Conservation (phyloP, 92 coral and sea anemone genomes). For the Montipora capitata region DNA sequence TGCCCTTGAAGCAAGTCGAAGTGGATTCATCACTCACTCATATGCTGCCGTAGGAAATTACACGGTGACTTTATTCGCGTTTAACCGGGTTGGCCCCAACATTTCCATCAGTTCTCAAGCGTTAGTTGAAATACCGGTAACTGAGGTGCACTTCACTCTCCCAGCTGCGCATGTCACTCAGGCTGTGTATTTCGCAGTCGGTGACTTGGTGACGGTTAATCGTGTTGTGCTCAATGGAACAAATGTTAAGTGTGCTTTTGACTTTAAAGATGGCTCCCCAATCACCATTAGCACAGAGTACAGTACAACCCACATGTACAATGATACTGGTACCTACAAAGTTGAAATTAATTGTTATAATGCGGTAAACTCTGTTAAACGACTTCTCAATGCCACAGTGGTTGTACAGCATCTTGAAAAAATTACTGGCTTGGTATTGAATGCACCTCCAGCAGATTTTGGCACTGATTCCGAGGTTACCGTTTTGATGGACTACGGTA, state of each 20-base stretch:
- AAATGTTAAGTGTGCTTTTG: slow-evolving; percentile 82
- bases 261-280: slow-evolving; percentile 83
- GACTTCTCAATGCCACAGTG: slow-evolving; percentile 80
- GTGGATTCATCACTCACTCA: slow-evolving; percentile 56
- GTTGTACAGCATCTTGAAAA: slow-evolving; percentile 76
- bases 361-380: slow-evolving; percentile 84
- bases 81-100: slow-evolving; percentile 88
- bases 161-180: slow-evolving; percentile 72
- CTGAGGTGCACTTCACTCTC: slow-evolving; percentile 76
- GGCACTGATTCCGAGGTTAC: slow-evolving; percentile 72
- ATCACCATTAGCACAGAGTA: slow-evolving; percentile 42
- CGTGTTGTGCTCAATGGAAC: slow-evolving; percentile 76
- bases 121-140: slow-evolving; percentile 87
- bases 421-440: slow-evolving; percentile 73
- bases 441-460: slow-evolving; percentile 65
- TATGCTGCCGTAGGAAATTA: slow-evolving; percentile 89
- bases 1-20: slow-evolving; percentile 51
- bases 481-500: slow-evolving; percentile 78
- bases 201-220: slow-evolving; percentile 71
- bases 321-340: slow-evolving; percentile 78
- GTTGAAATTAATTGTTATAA: slow-evolving; percentile 86
- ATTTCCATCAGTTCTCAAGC: slow-evolving; percentile 77
- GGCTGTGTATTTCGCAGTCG: slow-evolving; percentile 80
- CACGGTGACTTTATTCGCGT: slow-evolving; percentile 81
- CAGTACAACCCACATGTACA: slow-evolving; percentile 75